Conservation (phyloP, 2,797 vertebrate genomes). For the Rhinichthys osculus region DNA sequence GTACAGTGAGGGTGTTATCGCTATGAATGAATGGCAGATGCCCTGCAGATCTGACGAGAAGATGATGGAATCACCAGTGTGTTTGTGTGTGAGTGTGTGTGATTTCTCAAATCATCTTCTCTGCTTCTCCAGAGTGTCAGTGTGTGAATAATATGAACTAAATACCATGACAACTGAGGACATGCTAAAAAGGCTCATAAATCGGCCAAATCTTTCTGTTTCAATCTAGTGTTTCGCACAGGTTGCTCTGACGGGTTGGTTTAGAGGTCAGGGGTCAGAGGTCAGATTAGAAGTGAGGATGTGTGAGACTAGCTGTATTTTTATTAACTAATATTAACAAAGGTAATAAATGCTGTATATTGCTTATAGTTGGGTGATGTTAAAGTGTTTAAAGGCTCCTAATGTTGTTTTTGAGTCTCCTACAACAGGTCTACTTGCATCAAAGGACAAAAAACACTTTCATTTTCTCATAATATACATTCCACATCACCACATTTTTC, state of each 20-base stretch:
- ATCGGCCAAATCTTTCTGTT: neutral
- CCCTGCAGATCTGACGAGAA: constrained; percentile 3
- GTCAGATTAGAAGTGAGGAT: too few relatives aligned
- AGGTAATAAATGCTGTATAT: too few relatives aligned
- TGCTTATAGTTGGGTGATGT: too few relatives aligned
- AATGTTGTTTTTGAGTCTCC: too few relatives aligned
- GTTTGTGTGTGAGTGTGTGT: neutral
- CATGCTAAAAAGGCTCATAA: neutral
- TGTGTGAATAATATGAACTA: neutral
- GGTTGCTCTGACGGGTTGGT: neutral
- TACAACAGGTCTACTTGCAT: too few relatives aligned
- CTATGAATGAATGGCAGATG: constrained; percentile 5
- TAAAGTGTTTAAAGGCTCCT: too few relatives aligned
- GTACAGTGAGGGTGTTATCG: neutral
- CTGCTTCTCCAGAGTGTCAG: neutral
- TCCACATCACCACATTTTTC: too few relatives aligned
- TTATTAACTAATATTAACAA: too few relatives aligned
- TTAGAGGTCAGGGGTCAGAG: neutral
- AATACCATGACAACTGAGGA: neutral
- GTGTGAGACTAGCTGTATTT: too few relatives aligned
- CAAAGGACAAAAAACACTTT: too few relatives aligned
- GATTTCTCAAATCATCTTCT: neutral
- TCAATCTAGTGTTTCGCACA: neutral
- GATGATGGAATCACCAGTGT: neutral
- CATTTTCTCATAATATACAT: too few relatives aligned